Base-by-base conservation (phyloP, 2,888 invertebrate species). In the Holacanthella duospinosa region DNA sequence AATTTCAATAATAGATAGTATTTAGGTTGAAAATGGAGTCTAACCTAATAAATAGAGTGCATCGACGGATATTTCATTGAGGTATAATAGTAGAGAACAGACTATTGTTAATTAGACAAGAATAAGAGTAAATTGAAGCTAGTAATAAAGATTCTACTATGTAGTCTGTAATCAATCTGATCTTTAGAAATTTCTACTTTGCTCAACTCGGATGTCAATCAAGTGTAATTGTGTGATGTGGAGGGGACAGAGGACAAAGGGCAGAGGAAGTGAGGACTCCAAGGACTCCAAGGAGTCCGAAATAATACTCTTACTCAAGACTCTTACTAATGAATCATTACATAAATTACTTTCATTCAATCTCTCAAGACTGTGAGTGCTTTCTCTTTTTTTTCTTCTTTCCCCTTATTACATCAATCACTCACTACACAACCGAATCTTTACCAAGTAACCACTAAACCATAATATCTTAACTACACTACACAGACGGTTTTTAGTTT, bases 261-360 rank as follows among this genome's bases (percentile, higher is more conserved):
- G n/a, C n/a, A n/a, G n/a, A n/a, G n/a, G n/a, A n/a, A n/a, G n/a
- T 6, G 36, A 36, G 36, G 16, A 36, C 6, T 6, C 16, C 6
- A 36, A 36, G 36, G 16, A 36, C 6, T 36, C 36, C 16, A 36
- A 36, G 36, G 16, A 36, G 36, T 36, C 36, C 36, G 16, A n/a
- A n/a, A n/a, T n/a, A n/a, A n/a, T n/a, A n/a, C n/a, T n/a, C n/a
- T n/a, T 16, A 48, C 48, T 48, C 19, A 36, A 48, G 48, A 48
- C 48, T 48, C n/a, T 21, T 21, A 48, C 48, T 48, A 48, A 48
- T 48, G 48, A 48, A 48, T 48, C 48, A 48, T 48, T 48, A 48
- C 48, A 48, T 48, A 48, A 48, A 48, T 48, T 48, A 48, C 48
- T 48, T 36, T 36, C 48, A 48, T 48, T 48, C 48, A 48, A 48